These are phyloP conservation scores for Oreohelix idahoensis DNA, from an alignment of 1,140 invertebrate genomes.

Conservation along the genomic window DNA sequence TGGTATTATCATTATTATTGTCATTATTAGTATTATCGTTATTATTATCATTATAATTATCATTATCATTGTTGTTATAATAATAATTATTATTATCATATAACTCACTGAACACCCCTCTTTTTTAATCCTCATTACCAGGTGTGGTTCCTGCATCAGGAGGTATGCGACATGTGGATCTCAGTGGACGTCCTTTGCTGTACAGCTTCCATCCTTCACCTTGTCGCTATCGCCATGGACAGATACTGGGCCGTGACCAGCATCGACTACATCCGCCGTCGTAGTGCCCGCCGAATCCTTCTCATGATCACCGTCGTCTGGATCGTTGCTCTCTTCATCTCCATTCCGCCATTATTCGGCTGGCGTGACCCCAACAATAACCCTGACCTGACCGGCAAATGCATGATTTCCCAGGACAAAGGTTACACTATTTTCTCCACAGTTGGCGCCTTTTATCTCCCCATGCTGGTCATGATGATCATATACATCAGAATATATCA, in stretches of 20 bases:
- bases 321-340: slow-evolving; percentile 87
- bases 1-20: neutral
- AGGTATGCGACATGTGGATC: slow-evolving; percentile 39
- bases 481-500: slow-evolving; percentile 71
- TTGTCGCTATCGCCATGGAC: slow-evolving; percentile 94
- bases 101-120: no score
- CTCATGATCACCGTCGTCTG: slow-evolving; percentile 93
- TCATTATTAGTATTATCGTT: neutral
- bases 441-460: slow-evolving; percentile 72
- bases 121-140: slow-evolving; percentile 10
- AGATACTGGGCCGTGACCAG: slow-evolving; percentile 97
- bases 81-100: no score
- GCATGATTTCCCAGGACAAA: slow-evolving; percentile 70
- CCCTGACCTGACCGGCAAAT: slow-evolving; percentile 58
- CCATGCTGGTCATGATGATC: slow-evolving; percentile 70
- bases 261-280: slow-evolving; percentile 92
- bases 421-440: slow-evolving; percentile 72
- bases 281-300: slow-evolving; percentile 86
- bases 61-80: neutral
- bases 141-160: slow-evolving; percentile 83
- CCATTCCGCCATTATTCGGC: slow-evolving; percentile 86
- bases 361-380: slow-evolving; percentile 66
- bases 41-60: slow-evolving; percentile 12
- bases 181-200: slow-evolving; percentile 88
- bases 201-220: slow-evolving; percentile 92